These are phyloP conservation scores for Incurvaria masculella DNA, from an alignment of 2,888 invertebrate genomes.

Conservation along the genomic window DNA sequence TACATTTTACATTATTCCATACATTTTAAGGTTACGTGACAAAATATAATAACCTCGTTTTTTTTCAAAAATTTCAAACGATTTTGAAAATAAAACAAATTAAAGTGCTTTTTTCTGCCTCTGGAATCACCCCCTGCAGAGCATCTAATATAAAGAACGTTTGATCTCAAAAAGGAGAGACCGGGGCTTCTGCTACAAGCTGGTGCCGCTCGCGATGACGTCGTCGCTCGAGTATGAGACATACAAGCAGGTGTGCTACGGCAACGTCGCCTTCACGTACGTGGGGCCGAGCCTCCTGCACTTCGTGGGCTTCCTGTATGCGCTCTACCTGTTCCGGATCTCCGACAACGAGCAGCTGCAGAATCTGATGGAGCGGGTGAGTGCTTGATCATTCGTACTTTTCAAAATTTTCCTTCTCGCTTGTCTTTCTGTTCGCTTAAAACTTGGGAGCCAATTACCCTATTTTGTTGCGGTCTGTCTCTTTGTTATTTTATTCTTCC, in stretches of 20 bases:
- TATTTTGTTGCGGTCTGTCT: too few relatives aligned
- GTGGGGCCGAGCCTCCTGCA: constrained; percentile 71
- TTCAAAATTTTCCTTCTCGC: too few relatives aligned
- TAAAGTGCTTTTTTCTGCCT: constrained; percentile 7
- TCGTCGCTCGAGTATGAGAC: constrained; percentile 42
- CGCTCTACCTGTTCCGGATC: constrained; percentile 69
- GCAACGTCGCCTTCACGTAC: constrained; percentile 68
- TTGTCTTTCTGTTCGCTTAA: too few relatives aligned
- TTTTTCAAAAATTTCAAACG: constrained; percentile 28
- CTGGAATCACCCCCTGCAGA: too few relatives aligned
- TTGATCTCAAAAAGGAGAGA: constrained; percentile 55
- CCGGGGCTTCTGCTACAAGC: constrained; percentile 66
- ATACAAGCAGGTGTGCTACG: constrained; percentile 65
- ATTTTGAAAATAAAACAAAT: constrained; percentile 1
- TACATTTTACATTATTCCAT: too few relatives aligned
- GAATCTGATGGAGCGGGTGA: constrained; percentile 77
- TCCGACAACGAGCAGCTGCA: constrained; percentile 81
- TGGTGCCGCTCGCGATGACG: constrained; percentile 39
- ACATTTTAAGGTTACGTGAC: too few relatives aligned
- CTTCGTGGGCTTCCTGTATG: constrained; percentile 68
- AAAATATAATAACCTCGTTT: too few relatives aligned
- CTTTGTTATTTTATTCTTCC: too few relatives aligned
- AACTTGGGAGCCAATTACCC: too few relatives aligned
- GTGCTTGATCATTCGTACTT: too few relatives aligned
- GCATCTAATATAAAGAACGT: too few relatives aligned